Percentiles rank a stretch among this genome's conserved stretches.
phyloP scores from a whole-genome alignment of 2,113 vertebrate species.

The Ariopsis seemanni region DNA sequence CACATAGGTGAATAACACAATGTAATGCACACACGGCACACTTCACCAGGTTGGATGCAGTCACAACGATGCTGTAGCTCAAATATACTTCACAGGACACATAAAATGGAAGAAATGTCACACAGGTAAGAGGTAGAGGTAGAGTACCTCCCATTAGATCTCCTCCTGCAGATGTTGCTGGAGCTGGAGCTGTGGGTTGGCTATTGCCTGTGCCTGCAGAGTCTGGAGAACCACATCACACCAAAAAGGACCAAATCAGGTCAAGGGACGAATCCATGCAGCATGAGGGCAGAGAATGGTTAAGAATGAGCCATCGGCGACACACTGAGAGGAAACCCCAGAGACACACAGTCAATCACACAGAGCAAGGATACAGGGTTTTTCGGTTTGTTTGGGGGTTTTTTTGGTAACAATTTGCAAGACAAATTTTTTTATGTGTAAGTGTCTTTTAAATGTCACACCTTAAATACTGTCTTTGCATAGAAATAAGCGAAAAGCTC shows the following conservation, averaged over 20 bases:
- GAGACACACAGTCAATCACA: slow-evolving; percentile 27
- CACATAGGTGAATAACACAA: slow-evolving; percentile 15
- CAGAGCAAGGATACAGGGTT: background rate
- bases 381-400: too few species aligned
- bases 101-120: background rate
- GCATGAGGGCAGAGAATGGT: slow-evolving; percentile 74
- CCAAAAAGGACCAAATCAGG: slow-evolving; percentile 41
- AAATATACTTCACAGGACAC: slow-evolving; percentile 3
- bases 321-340: slow-evolving; percentile 61
- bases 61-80: background rate
- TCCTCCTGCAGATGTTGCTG: slow-evolving; percentile 70
- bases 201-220: slow-evolving; percentile 85
- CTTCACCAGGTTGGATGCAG: background rate
- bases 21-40: slow-evolving; percentile 20
- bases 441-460: background rate
- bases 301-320: slow-evolving; percentile 68
- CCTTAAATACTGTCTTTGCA: background rate
- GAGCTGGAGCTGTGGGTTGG: slow-evolving; percentile 63
- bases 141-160: slow-evolving; percentile 92
- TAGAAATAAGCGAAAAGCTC: background rate
- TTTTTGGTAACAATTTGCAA: background rate
- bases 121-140: background rate
- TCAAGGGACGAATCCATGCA: slow-evolving; percentile 71
- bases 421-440: background rate
- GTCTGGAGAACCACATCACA: slow-evolving; percentile 71